Percentiles rank a stretch among this genome's conserved stretches.
These are phyloP conservation scores for Gobio gobio DNA, from an alignment of 2,113 vertebrate species.

Conservation along the genomic window DNA sequence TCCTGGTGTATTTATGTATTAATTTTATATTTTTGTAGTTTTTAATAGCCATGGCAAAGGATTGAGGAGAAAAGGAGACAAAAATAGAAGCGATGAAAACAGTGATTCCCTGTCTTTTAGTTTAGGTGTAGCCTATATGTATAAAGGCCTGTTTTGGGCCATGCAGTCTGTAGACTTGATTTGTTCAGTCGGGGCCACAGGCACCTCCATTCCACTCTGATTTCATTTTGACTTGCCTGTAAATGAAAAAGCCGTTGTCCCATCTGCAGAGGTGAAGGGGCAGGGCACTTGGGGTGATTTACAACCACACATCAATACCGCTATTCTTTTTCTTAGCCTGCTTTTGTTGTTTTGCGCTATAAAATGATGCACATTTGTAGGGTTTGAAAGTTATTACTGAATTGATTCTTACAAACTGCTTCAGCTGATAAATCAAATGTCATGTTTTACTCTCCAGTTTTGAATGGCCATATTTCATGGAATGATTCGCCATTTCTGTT, in stretches of 20 bases:
- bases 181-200: constrained; percentile 36
- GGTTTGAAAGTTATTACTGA: not conserved
- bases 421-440: constrained; percentile 9
- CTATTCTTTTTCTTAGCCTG: constrained; percentile 11
- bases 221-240: constrained; percentile 51
- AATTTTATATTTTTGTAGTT: not conserved
- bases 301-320: constrained; percentile 28
- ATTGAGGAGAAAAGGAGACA: not conserved
- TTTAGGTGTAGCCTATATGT: not conserved
- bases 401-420: not conserved
- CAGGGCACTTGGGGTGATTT: constrained; percentile 41
- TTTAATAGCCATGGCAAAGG: constrained; percentile 14
- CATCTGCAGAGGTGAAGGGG: constrained; percentile 49
- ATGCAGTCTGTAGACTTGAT: constrained; percentile 16
- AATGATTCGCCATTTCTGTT: not conserved
- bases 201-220: constrained; percentile 23
- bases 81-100: not conserved
- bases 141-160: constrained; percentile 14
- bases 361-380: not conserved
- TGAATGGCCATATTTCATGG: not conserved
- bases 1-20: constrained; percentile 24
- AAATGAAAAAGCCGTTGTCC: constrained; percentile 41
- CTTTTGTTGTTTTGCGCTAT: constrained; percentile 6
- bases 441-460: not conserved
- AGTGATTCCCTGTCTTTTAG: not conserved